phyloP scores from a whole-genome alignment of 2,797 vertebrate genomes.

The Pseudotriccus pelzelni region DNA sequence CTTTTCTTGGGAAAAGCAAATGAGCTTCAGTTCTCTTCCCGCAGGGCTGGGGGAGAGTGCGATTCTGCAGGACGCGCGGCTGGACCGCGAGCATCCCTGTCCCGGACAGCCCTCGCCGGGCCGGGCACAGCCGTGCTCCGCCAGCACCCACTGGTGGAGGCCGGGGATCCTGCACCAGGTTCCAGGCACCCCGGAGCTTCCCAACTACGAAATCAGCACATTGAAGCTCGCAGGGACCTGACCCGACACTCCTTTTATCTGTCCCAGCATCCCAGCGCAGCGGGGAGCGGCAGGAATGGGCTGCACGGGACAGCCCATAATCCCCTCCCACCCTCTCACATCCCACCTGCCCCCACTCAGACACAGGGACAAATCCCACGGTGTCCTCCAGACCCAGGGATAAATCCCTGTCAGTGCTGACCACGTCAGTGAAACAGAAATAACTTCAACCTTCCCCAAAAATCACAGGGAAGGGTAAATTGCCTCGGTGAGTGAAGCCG shows the following conservation, averaged over 20 bases:
- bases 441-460: not conserved
- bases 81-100: not conserved
- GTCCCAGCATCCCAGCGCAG: fast-evolving
- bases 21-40: fast-evolving
- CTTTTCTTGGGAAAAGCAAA: not conserved
- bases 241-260: fast-evolving
- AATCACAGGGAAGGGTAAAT: fast-evolving
- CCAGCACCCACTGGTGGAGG: constrained; percentile 46
- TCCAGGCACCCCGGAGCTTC: not conserved
- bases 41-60: not conserved
- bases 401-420: fast-evolving
- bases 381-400: not conserved
- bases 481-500: fast-evolving
- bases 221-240: fast-evolving
- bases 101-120: not conserved
- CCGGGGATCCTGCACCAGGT: not conserved
- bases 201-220: fast-evolving
- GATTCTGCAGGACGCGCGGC: not conserved
- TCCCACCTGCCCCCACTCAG: not conserved
- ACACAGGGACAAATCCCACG: fast-evolving
- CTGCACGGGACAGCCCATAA: no score
- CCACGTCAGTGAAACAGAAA: fast-evolving
- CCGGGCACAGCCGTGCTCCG: not conserved
- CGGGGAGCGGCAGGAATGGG: fast-evolving
- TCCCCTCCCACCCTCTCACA: fast-evolving